These are phyloP conservation scores for Anguilla rostrata DNA, from an alignment of 2,113 vertebrate genomes.

Conservation along the genomic window DNA sequence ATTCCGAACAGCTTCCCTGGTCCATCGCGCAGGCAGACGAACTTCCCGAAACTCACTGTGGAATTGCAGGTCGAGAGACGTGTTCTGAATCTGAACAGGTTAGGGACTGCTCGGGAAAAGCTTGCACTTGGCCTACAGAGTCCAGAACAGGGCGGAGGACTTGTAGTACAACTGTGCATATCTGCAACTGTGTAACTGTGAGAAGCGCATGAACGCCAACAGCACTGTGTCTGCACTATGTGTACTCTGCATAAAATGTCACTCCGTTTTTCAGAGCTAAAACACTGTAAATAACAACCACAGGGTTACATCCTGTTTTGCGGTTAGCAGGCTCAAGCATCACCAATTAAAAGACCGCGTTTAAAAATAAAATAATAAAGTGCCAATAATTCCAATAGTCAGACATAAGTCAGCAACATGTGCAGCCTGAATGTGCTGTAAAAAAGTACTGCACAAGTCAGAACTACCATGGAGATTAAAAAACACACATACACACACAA, in stretches of 20 bases:
- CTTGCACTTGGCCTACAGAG: background rate
- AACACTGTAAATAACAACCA: slow-evolving; percentile 25
- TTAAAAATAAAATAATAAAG: background rate
- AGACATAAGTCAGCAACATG: background rate
- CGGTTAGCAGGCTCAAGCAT: background rate
- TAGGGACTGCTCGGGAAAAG: background rate
- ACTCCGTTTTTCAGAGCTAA: slow-evolving; percentile 1
- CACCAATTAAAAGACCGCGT: background rate
- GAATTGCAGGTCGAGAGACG: no score
- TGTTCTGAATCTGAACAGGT: background rate
- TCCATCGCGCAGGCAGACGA: no score
- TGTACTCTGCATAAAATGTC: background rate
- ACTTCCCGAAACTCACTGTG: background rate
- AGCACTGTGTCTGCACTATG: background rate
- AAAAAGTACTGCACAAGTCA: no score
- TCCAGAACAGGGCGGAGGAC: background rate
- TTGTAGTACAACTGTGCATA: background rate
- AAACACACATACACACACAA: no score
- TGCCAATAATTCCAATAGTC: background rate
- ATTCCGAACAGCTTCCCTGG: background rate
- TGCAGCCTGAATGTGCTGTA: no score
- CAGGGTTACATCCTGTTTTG: slow-evolving; percentile 14
- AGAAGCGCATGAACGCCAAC: background rate
- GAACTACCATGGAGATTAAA: no score
- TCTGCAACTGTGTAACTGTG: background rate